Evolutionary conservation across 2,797 vertebrate genomes (phyloP), one percentile per base, ranked within the genome.

Genomic region (Selene dorsalis): DNA sequence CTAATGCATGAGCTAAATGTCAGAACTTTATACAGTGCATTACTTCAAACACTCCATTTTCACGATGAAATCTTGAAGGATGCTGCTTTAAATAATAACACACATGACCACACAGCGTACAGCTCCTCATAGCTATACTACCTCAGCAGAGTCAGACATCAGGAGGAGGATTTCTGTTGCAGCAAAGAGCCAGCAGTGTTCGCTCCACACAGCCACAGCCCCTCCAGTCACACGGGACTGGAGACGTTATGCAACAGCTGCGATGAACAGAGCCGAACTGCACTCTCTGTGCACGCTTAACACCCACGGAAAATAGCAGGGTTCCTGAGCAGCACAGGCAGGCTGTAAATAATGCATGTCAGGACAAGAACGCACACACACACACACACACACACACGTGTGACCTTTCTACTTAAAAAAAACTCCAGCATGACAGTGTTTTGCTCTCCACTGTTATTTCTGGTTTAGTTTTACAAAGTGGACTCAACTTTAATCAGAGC

Each of bases 231-330:
- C 77, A 86, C 28, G 61, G 80, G 75, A 89, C 72, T 57, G 73
- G 64, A 77, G 70, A 80, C 69, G 75, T 92, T 93, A 90, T 67
- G 79, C 87, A 93, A 91, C 76, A 56, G 73, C 77, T 83, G 53
- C 70, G 84, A 89, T 88, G 80, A 88, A 85, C 82, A 83, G 58
- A 78, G 70, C 73, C 2, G 50, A 80, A 83, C 79, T 56, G 56
- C 64, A 24, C 80, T 78, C 79, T 65, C 58, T 16, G 61, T 75
- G 84, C 83, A 84, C 41, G 85, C 88, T 88, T 86, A 78, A 93
- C 90, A 85, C 83, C 82, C 84, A 88, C 86, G 26, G 76, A 90
- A 90, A 88, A 90, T 84, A 91, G 84, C 85, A 87, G 86, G 84
- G 84, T 83, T 88, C 66, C 77, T 69, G 24, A 78, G 84, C 84